These are phyloP conservation scores for Dysdera silvatica DNA, from an alignment of 1,140 invertebrate species.

Conservation along the genomic window DNA sequence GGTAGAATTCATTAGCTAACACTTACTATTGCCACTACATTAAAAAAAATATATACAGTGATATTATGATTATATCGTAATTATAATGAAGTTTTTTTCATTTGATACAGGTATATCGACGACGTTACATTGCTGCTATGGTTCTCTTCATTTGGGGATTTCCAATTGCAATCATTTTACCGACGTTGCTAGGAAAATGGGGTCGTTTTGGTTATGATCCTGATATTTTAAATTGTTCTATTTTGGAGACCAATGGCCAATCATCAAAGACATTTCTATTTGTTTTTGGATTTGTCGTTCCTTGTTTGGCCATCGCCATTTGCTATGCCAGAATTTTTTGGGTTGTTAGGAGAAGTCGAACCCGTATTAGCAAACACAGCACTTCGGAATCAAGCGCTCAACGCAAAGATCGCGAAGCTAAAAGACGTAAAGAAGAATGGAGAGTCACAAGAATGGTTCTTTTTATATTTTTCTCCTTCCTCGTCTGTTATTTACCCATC, in stretches of 20 bases:
- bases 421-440: constrained; percentile 33
- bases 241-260: constrained; percentile 54
- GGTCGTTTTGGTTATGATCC: constrained; percentile 65
- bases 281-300: constrained; percentile 68
- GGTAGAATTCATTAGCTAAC: too few species aligned
- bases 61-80: constrained; percentile 13
- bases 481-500: constrained; percentile 72
- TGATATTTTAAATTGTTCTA: constrained; percentile 33
- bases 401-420: constrained; percentile 14
- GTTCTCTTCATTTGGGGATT: constrained; percentile 62
- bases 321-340: constrained; percentile 80
- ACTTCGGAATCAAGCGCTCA: constrained; percentile 8
- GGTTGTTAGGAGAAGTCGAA: constrained; percentile 54
- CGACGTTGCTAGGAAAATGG: constrained; percentile 71
- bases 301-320: constrained; percentile 68
- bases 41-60: constrained; percentile 1
- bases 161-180: constrained; percentile 56
- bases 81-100: constrained; percentile 1
- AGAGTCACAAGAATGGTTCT: constrained; percentile 73
- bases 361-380: constrained; percentile 12
- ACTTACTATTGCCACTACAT: neutral
- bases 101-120: constrained; percentile 28
- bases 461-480: constrained; percentile 73
- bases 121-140: constrained; percentile 28
- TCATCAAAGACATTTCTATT: constrained; percentile 82